Conservation (phyloP, 64 coral and sea anemone genomes). For the Porites australiensis region DNA sequence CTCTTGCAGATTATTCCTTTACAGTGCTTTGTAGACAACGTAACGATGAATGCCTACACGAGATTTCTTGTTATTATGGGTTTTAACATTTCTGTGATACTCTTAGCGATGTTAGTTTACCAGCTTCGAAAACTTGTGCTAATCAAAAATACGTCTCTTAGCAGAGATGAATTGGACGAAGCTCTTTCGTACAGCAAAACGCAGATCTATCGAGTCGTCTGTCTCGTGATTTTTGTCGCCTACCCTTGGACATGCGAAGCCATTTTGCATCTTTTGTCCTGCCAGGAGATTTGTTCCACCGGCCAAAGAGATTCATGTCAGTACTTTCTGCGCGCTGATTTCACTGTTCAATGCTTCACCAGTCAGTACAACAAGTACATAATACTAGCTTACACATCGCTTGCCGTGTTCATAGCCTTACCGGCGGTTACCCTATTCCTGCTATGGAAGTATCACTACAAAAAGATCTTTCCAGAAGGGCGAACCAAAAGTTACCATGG, state of each 20-base stretch:
- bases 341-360: conserved; percentile 41
- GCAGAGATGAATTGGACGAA: background rate
- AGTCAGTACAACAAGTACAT: conserved; percentile 33
- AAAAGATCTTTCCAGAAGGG: background rate
- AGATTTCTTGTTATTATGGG: conserved; percentile 11
- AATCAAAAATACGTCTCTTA: background rate
- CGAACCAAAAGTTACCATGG: background rate
- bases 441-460: conserved; percentile 11
- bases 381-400: background rate
- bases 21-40: background rate
- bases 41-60: conserved; percentile 31
- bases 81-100: background rate
- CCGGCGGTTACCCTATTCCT: conserved; percentile 10
- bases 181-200: conserved; percentile 11
- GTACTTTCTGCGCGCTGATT: conserved; percentile 42
- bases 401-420: background rate
- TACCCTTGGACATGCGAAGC: conserved; percentile 44
- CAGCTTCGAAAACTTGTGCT: conserved; percentile 20
- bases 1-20: conserved; percentile 39
- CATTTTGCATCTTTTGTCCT: conserved; percentile 44
- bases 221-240: conserved; percentile 13
- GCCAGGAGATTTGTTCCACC: conserved; percentile 49
- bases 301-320: background rate
- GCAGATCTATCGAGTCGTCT: conserved; percentile 24
- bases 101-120: background rate